Conservation (phyloP, 2,113 vertebrate species). For the Gallinago jamesoni region DNA sequence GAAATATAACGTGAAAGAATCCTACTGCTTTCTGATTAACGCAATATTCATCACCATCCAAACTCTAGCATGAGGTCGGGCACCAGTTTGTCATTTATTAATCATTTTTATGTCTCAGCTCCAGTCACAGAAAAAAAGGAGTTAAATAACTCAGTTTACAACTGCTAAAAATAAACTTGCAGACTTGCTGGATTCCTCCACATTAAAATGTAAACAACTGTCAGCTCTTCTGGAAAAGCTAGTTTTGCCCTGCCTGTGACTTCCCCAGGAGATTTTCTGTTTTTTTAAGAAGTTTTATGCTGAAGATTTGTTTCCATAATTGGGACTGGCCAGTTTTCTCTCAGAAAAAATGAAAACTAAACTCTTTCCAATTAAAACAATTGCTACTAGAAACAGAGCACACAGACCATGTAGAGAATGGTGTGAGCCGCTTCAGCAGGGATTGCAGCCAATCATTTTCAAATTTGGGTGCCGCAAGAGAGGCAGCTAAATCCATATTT, state of each 20-base stretch:
- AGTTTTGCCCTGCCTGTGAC: constrained; percentile 61
- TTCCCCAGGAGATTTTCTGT: constrained; percentile 65
- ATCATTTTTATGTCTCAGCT: constrained; percentile 58
- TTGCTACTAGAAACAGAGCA: constrained; percentile 55
- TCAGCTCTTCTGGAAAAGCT: constrained; percentile 66
- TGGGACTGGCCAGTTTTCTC: constrained; percentile 67
- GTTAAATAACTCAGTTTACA: constrained; percentile 69
- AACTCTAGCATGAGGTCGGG: neutral
- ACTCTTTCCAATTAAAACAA: constrained; percentile 67
- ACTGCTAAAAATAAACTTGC: constrained; percentile 75
- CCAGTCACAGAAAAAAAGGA: constrained; percentile 43
- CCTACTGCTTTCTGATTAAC: constrained; percentile 5
- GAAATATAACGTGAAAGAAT: constrained; percentile 51
- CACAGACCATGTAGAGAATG: constrained; percentile 18
- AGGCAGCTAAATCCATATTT: constrained; percentile 32
- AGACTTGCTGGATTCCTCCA: constrained; percentile 66
- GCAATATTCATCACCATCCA: neutral
- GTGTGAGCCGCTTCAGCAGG: neutral
- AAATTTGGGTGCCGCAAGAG: neutral
- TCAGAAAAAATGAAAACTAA: constrained; percentile 67
- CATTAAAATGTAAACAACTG: constrained; percentile 72
- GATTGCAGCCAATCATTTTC: constrained; percentile 13
- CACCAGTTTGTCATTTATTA: constrained; percentile 41
- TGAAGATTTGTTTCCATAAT: constrained; percentile 75
- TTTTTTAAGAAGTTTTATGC: constrained; percentile 44